phyloP scores from a whole-genome alignment of 2,888 invertebrate genomes.

The Beris morrisii region DNA sequence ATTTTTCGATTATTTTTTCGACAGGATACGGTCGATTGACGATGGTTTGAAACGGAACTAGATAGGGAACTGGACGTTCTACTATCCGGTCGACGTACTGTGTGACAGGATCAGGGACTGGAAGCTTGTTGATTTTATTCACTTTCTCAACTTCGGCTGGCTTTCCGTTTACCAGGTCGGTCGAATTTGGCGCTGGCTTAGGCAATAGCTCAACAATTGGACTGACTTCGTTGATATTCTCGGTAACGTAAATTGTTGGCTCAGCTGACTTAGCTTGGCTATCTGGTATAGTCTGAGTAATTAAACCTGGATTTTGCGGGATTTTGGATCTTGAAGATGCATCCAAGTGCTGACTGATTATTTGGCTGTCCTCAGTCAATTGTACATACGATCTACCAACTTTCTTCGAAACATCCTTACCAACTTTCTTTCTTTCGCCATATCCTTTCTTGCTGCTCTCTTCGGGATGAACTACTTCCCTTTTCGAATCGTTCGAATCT shows the following conservation, averaged over 20 bases:
- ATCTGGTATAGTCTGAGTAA: constrained; percentile 46
- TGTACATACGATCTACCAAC: no score
- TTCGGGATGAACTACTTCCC: no score
- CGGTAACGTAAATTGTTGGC: no score
- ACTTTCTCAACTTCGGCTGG: constrained; percentile 44
- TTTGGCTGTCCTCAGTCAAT: no score
- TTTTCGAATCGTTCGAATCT: neutral
- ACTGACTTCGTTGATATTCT: no score
- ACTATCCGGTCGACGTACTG: constrained; percentile 49
- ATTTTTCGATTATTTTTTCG: constrained; percentile 62
- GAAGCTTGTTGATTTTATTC: constrained; percentile 47
- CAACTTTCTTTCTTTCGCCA: neutral
- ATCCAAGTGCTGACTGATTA: no score
- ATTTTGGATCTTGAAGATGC: no score
- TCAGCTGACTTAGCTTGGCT: constrained; percentile 46
- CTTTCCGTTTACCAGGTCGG: no score
- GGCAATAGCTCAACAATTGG: no score
- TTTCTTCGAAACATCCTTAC: constrained; percentile 56
- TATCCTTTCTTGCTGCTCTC: no score
- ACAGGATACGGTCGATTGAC: constrained; percentile 47
- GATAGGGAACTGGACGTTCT: constrained; percentile 49
- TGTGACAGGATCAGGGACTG: constrained; percentile 48
- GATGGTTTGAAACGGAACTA: constrained; percentile 59
- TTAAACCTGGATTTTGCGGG: no score
- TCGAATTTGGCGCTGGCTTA: no score